Conservation (phyloP, 2,113 vertebrate species). For the Pungitius pungitius region DNA sequence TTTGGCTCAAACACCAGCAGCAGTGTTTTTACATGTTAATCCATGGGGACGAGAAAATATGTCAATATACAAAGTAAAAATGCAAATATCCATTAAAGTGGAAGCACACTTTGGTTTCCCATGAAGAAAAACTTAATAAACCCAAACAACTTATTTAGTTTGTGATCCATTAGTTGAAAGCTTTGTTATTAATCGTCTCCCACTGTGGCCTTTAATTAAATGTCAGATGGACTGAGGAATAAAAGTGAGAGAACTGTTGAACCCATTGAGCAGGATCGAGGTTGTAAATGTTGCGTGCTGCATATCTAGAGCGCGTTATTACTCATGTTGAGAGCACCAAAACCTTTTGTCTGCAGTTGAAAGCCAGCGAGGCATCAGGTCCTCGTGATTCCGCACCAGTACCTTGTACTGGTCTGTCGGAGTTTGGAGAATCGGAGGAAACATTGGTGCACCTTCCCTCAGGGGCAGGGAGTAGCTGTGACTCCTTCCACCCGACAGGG, state of each 20-base stretch:
- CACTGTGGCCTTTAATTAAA: not conserved
- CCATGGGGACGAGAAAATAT: constrained; percentile 28
- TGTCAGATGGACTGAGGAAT: too few relatives aligned
- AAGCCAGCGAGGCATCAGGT: not conserved
- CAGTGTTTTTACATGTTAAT: constrained; percentile 54
- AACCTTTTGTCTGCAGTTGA: not conserved
- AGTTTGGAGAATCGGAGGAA: not conserved
- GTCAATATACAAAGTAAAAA: constrained; percentile 36
- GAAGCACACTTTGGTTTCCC: constrained; percentile 20
- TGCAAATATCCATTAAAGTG: constrained; percentile 43
- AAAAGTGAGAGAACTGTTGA: too few relatives aligned
- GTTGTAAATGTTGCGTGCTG: too few relatives aligned
- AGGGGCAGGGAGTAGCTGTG: not conserved
- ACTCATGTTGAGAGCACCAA: too few relatives aligned
- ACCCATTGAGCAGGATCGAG: too few relatives aligned
- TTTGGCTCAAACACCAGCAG: constrained; percentile 49
- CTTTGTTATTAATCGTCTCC: not conserved
- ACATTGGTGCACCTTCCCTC: not conserved
- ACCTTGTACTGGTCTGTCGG: not conserved
- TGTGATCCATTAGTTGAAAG: constrained; percentile 10
- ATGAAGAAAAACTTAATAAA: constrained; percentile 31
- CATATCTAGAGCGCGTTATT: too few relatives aligned
- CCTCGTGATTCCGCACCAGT: not conserved
- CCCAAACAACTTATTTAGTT: constrained; percentile 7
- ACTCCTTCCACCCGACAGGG: not conserved